phyloP scores from a whole-genome alignment of 1,140 invertebrate genomes.

The Nebria ingens region DNA sequence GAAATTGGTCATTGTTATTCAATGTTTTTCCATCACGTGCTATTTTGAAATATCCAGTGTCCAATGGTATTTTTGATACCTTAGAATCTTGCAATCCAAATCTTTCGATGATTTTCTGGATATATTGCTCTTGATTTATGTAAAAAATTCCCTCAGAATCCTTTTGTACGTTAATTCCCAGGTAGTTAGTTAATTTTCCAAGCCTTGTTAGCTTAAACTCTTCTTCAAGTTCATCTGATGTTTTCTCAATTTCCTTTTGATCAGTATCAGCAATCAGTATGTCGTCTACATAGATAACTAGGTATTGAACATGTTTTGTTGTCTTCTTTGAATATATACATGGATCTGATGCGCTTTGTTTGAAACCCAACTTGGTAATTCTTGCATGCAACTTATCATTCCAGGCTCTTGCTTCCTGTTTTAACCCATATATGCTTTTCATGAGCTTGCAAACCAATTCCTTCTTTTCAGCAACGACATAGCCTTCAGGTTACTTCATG shows the following conservation, averaged over 20 bases:
- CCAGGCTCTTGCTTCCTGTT: conserved; percentile 18
- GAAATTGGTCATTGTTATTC: conserved; percentile 17
- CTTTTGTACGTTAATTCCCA: background rate
- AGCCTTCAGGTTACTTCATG: conserved; percentile 29
- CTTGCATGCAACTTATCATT: conserved; percentile 17
- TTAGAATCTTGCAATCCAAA: conserved; percentile 19
- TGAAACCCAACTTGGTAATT: conserved; percentile 19
- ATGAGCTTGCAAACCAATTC: conserved; percentile 24
- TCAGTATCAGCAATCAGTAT: background rate
- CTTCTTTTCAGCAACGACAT: conserved; percentile 8
- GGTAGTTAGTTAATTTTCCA: background rate
- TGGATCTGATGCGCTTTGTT: conserved; percentile 18
- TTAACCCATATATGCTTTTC: conserved; percentile 28
- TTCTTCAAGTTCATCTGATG: background rate
- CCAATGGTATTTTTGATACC: conserved; percentile 14
- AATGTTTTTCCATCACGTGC: conserved; percentile 10
- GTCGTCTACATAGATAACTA: background rate
- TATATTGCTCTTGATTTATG: conserved; percentile 12
- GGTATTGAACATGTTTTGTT: background rate
- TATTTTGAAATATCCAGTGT: conserved; percentile 13
- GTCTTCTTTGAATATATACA: conserved; percentile 23
- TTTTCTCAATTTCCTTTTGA: background rate
- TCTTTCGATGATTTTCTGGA: conserved; percentile 26
- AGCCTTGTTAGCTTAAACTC: background rate
- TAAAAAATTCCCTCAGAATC: background rate